Base-by-base conservation (phyloP, 1,140 invertebrate genomes). In the Papilio glaucus region DNA sequence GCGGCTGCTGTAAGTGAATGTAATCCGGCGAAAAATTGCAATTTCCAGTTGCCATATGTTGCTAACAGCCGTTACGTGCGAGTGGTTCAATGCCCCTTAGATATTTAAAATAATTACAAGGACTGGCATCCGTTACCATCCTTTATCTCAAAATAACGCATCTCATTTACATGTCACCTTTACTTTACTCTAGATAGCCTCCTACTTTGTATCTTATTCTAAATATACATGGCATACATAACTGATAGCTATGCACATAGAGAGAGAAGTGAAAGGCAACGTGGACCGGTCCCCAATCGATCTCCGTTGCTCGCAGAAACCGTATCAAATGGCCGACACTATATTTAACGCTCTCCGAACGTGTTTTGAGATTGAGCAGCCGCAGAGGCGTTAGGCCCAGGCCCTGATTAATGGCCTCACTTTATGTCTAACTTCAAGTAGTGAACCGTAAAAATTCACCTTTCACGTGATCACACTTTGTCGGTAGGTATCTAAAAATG, bases 1-100 rank as follows among this genome's bases (percentile, higher is more conserved):
- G n/a, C 29, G n/a, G 7, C n/a, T 1, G 61, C 61, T 15, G 8
- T 29, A 39, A 38, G n/a, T 38, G 29, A 21, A 39, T 38, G 62
- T 65, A 65, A 65, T 65, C 37, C 62, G 18, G 37, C 62, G 62
- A 65, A 65, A 65, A 65, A 65, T 41, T 65, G 62, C 62, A 38
- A 65, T 65, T 61, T 61, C 29, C 29, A 15, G n/a, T 33, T 37
- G 60, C 60, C 33, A 61, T 61, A 29, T 61, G n/a, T 61, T 61
- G 60, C 10, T 60, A 26, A 60, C 60, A 29, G 29, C 4, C 60
- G 60, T 15, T 33, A 29, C 26, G 29, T 37, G 29, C 7, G 1
- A 61, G 29, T 3, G 29, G 6, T 13, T 61, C 60, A n/a, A n/a
- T 61, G 26, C 26, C 33, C 1, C 33, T 37, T 26, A 33, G 3